Conservation (phyloP, 2,797 vertebrate genomes). For the Pitangus sulphuratus region DNA sequence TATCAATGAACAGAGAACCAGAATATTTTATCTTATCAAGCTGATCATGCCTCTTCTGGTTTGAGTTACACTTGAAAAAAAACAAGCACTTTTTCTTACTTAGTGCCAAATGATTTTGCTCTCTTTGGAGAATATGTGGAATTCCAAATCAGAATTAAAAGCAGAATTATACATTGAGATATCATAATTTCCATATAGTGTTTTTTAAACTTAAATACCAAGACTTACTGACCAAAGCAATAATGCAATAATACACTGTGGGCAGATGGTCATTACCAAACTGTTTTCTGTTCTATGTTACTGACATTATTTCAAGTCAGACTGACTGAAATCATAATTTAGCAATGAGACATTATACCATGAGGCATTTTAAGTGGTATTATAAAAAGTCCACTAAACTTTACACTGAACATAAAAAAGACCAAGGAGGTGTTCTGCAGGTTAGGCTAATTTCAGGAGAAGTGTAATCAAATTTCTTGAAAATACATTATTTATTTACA, state of each 20-base stretch:
- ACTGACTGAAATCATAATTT: not conserved
- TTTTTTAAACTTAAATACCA: not conserved
- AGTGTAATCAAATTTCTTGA: not conserved
- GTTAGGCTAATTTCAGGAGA: not conserved
- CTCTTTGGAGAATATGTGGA: not conserved
- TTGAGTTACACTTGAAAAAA: not conserved
- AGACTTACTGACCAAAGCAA: not conserved
- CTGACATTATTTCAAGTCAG: not conserved
- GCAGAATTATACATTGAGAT: not conserved
- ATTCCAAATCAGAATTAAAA: slow-evolving; percentile 8
- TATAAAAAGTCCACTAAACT: not conserved
- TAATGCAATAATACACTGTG: not conserved
- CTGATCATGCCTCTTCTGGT: not conserved
- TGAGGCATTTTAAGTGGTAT: not conserved
- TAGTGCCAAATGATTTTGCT: not conserved
- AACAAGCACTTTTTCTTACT: not conserved
- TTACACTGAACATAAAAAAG: not conserved
- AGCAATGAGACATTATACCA: not conserved
- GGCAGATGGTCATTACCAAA: not conserved
- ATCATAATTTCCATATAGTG: not conserved
- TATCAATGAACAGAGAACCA: not conserved
- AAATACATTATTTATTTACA: not conserved
- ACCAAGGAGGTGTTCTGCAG: not conserved
- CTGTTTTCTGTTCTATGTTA: not conserved
- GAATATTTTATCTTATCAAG: not conserved